Base-by-base conservation (phyloP, 2,797 vertebrate genomes). In the Craterocephalus amniculus region DNA sequence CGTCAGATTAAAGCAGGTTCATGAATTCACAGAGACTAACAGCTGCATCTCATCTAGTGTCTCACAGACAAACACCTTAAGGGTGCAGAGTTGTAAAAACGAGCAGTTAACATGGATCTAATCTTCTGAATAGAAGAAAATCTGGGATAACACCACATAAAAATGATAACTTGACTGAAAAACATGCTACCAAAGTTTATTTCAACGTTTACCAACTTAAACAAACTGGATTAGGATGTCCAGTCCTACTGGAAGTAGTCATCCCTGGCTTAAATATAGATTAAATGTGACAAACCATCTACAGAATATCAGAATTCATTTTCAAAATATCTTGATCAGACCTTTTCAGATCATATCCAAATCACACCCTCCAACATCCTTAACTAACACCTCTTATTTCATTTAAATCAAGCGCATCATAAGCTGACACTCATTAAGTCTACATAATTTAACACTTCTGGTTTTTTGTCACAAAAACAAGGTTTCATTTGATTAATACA, bases 1-100 rank as follows among this genome's bases (percentile, higher is more conserved):
- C 34, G 64, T 45, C 16, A 69, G 63, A 78, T 22, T 40, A 31
- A 63, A 65, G 63, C 29, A 43, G 6, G 2, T 16, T 45, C 5
- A 1, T 18, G 10, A 43, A 18, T 32, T 57, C n/a, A 24, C 64
- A 43, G 7, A n/a, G 38, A 40, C 31, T 45, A 43, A 43, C 12
- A 56, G 27, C 52, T 26, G 20, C 5, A 56, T 56, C 63, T 65
- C 51, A 55, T 65, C 35, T 16, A 36, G 12, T 13, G 24, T 16
- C 13, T 16, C 24, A 54, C 22, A 3, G 26, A 54, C 51, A 16
- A 54, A 54, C 40, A 13, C 1, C 13, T 26, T 54, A 54, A 16
- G 2, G 16, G 45, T 48, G 8, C 45, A 48, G 3, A 45, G 18
- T n/a, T 45, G 18, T 20, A 20, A 2, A 45, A 38, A 38, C 36